Base-by-base conservation (phyloP, 2,797 vertebrate genomes). In the Caiman crocodilus region DNA sequence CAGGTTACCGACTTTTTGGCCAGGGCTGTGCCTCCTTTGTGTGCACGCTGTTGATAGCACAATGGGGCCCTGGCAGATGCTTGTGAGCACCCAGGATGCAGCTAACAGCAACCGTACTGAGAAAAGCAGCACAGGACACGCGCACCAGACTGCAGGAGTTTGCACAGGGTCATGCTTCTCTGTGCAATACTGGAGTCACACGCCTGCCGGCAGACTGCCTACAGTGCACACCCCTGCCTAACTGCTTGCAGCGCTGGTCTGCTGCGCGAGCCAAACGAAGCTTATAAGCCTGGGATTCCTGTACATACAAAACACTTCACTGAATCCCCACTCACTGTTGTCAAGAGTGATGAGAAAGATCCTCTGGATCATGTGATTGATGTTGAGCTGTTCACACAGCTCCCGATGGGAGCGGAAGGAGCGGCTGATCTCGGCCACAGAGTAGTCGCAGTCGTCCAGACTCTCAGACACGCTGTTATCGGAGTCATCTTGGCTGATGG, bases 301-400 rank as follows among this genome's bases (percentile, higher is more conserved):
- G 18, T 14, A 28, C 26, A 6, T 57, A 76, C 26, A 76, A 28
- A 14, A 76, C 28, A 13, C 74, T n/a, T 30, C 74, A 57, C 16
- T 7, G 17, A 17, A 50, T 21, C 17, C 11, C 20, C 3, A 97
- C 99, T 99, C 95, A 99, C 99, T 99, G 98, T 99, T 99, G 95
- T 99, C 99, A 71, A 99, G 96, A 18, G 99, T 99, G 96, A 99
- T 99, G 83, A 99, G 99, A 94, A 99, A 99, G 97, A 99, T 99
- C 91, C 99, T 98, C 96, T 99, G 99, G 96, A 99, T 99, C 99
- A 99, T 99, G 98, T 99, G 99, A 98, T 99, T 99, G 98, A 99
- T 99, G 96, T 99, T 99, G 97, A 99, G 99, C 97, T 99, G 99
- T 94, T 99, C 99, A 65, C 99, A 99, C 83, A 99, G 98, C 97